Evolutionary conservation across 1,140 invertebrate species (phyloP).

Genomic region (Euwallacea fornicatus): DNA sequence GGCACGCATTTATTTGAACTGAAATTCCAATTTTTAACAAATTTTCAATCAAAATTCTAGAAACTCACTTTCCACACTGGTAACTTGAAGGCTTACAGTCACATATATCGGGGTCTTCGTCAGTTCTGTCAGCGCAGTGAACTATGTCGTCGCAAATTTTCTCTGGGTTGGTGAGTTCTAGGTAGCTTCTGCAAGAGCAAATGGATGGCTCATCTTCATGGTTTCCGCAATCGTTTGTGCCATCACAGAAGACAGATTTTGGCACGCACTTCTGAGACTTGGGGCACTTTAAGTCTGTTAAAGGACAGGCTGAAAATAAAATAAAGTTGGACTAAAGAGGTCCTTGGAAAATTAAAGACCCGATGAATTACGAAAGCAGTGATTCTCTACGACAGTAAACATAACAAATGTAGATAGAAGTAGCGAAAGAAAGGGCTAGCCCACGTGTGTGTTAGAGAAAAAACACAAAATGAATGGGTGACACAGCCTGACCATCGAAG

Average conservation of each 20-base stretch:
- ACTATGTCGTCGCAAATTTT: constrained; percentile 76
- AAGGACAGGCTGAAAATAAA: constrained; percentile 58
- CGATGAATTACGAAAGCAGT: no score
- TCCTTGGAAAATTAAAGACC: no score
- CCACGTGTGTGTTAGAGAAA: no score
- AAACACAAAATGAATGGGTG: no score
- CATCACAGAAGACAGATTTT: constrained; percentile 69
- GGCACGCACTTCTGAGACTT: constrained; percentile 66
- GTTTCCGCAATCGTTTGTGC: constrained; percentile 68
- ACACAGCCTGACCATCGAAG: no score
- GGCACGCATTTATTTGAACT: constrained; percentile 63
- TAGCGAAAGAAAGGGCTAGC: no score
- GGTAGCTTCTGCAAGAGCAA: constrained; percentile 68
- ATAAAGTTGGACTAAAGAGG: neutral
- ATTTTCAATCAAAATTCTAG: neutral
- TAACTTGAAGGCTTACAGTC: constrained; percentile 60
- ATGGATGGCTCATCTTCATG: constrained; percentile 69
- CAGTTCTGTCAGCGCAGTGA: constrained; percentile 77
- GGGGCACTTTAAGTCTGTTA: constrained; percentile 64
- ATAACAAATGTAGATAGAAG: no score
- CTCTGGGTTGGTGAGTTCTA: constrained; percentile 64
- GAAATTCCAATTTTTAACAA: constrained; percentile 4
- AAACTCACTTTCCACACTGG: constrained; percentile 56
- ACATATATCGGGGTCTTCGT: constrained; percentile 70
- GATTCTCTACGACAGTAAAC: no score